A percentile compares a stretch with the other conserved stretches of the same genome.
Evolutionary conservation across 35 echinoderm and acorn worm genomes (phyloP).

Genomic region (Patiria miniata): DNA sequence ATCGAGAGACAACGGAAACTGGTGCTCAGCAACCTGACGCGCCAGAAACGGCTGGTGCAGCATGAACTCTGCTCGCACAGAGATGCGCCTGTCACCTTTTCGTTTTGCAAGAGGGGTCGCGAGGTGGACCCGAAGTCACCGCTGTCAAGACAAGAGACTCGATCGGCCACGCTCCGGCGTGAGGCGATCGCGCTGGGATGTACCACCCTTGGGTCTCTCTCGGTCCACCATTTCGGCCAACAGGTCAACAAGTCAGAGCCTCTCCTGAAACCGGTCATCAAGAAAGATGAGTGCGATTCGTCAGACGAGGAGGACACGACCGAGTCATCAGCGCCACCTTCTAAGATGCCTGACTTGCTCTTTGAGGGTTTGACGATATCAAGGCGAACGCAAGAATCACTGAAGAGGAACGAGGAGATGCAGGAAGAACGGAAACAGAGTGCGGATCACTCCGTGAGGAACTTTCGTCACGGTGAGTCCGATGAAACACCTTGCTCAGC

Average conservation of each 20-base stretch:
- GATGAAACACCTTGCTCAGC: neutral
- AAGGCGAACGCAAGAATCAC: conserved; percentile 6
- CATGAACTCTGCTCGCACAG: neutral
- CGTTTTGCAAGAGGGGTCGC: neutral
- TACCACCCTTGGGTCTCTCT: too few species aligned
- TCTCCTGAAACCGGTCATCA: neutral
- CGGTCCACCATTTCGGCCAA: too few species aligned
- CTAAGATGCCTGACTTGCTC: neutral
- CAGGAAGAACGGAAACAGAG: neutral
- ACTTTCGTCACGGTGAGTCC: too few species aligned
- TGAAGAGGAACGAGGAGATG: neutral
- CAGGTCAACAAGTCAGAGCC: neutral
- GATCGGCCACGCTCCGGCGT: neutral
- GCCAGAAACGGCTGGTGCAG: neutral
- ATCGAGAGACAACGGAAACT: neutral
- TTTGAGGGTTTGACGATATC: neutral
- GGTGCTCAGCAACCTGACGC: neutral
- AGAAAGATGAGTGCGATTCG: neutral
- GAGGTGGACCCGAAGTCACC: neutral
- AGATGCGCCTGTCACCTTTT: neutral
- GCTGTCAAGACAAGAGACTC: neutral
- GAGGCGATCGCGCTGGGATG: neutral
- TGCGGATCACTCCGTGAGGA: neutral
- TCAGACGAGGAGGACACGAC: neutral
- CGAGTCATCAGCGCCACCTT: neutral